Evolutionary conservation across 2,113 vertebrate species (phyloP), one percentile per base, ranked within the genome.

Genomic region (Heterocephalus glaber): DNA sequence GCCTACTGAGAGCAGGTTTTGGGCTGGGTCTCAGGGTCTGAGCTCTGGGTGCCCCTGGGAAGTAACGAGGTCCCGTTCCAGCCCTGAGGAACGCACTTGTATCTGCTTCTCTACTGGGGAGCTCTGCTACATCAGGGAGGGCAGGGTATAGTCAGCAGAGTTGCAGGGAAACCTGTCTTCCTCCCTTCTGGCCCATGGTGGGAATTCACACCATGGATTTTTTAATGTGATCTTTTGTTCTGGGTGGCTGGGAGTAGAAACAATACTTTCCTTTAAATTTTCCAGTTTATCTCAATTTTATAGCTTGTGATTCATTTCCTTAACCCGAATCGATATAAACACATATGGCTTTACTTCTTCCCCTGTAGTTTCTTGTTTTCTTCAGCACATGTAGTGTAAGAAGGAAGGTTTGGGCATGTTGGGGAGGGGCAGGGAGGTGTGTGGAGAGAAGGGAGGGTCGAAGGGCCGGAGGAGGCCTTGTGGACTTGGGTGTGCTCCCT

Each of bases 361-460:
- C 97, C 90, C 95, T 86, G 76, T 86, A 61, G 66, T 88, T 95
- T 97, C 95, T 88, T 97, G 95, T 96, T 98, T 94, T 95, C 98
- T 96, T 98, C 89, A 95, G 93, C 97, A 81, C 41, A 83, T 92
- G 77, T 94, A 47, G 82, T 76, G 77, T 86, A 60, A 97, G 86
- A 54, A 80, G 85, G 95, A 96, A 56, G 3, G 91, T 35, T n/a
- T 26, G 30, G 58, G 93, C 56, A 79, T 2, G 8, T 96, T 56
- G 84, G 60, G 86, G 33, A 70, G 44, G 76, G 41, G 47, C 2
- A 7, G 13, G 17, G 54, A 65, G 58, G n/a, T 6, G 13, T 24
- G 1, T 1, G 1, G 63, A n/a, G 74, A 63, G 86, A 33, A 84
- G 54, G 41, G n/a, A 35, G 35, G 74, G 41, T 52, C 19, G 2